Percentiles rank a stretch among this genome's conserved stretches.
phyloP scores from a whole-genome alignment of 1,140 invertebrate species.

The Drosophila asahinai region DNA sequence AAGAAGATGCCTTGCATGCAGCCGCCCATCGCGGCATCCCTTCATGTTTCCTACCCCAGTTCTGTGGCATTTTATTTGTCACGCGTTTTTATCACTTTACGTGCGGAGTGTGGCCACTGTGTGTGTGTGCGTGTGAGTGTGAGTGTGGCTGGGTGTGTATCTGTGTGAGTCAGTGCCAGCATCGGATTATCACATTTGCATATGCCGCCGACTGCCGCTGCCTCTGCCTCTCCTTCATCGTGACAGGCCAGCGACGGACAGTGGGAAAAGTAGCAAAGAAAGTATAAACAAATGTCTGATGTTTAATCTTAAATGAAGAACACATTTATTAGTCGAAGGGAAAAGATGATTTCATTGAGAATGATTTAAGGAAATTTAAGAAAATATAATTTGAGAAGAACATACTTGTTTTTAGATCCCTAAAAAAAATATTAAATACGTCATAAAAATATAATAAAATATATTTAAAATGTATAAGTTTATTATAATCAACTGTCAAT shows the following conservation, averaged over 20 bases:
- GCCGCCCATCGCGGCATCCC: conserved; percentile 2
- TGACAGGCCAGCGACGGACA: conserved; percentile 57
- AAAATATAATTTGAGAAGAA: neutral
- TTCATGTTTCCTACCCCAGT: conserved; percentile 16
- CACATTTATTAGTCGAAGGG: no score
- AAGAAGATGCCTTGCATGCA: conserved; percentile 48
- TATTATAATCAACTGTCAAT: no score
- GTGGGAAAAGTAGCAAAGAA: neutral
- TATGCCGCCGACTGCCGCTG: conserved; percentile 52
- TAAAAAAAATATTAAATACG: no score
- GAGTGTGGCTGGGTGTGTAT: conserved; percentile 4
- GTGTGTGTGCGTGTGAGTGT: conserved; percentile 6
- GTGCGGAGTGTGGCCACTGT: conserved; percentile 53
- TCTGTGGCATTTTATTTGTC: conserved; percentile 79
- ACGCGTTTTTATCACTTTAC: conserved; percentile 83
- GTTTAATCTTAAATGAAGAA: neutral
- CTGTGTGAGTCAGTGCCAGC: conserved; percentile 45
- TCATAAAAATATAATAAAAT: neutral
- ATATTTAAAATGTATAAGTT: neutral
- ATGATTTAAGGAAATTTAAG: neutral
- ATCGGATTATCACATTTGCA: conserved; percentile 84
- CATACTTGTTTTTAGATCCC: no score
- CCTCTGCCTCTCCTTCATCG: conserved; percentile 28
- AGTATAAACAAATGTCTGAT: neutral
- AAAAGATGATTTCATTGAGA: no score